These are phyloP conservation scores for Cosmia trapezina DNA, from an alignment of 2,888 invertebrate species.

Conservation along the genomic window DNA sequence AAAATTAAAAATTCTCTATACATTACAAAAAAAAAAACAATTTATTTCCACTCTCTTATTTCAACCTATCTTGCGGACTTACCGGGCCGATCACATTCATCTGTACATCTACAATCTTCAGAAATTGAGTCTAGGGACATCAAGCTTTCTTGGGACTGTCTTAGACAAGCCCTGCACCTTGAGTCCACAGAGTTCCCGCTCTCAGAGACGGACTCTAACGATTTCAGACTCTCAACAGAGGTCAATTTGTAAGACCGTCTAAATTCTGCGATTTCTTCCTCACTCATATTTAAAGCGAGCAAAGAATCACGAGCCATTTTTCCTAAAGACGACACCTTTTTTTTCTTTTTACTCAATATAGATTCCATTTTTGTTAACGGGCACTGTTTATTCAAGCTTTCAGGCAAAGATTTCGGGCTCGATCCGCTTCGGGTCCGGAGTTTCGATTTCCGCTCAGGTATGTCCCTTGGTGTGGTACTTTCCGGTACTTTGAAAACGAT, in stretches of 20 bases:
- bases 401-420: slow-evolving; percentile 87
- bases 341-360: slow-evolving; percentile 80
- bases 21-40: slow-evolving; percentile 34
- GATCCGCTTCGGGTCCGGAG: slow-evolving; percentile 82
- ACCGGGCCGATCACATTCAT: slow-evolving; percentile 77
- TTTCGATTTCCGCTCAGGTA: slow-evolving; percentile 81
- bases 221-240: slow-evolving; percentile 84
- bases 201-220: slow-evolving; percentile 87
- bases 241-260: slow-evolving; percentile 85
- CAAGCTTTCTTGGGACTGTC: slow-evolving; percentile 86
- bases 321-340: slow-evolving; percentile 84
- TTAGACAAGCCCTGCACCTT: slow-evolving; percentile 81
- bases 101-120: slow-evolving; percentile 83
- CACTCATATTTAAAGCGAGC: slow-evolving; percentile 86
- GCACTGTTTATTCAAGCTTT: slow-evolving; percentile 83
- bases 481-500: slow-evolving; percentile 86
- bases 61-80: slow-evolving; percentile 78
- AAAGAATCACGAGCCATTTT: slow-evolving; percentile 87
- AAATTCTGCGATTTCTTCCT: slow-evolving; percentile 87
- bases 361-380: slow-evolving; percentile 81
- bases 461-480: slow-evolving; percentile 83
- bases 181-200: slow-evolving; percentile 86
- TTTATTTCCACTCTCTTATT: background rate
- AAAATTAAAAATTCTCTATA: slow-evolving; percentile 37
- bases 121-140: slow-evolving; percentile 87